A percentile compares a stretch with the other conserved stretches of the same genome.
These are phyloP conservation scores for Lycopodina hypogea DNA, from an alignment of 37 sponge, comb jelly and placozoan genomes.

Conservation along the genomic window DNA sequence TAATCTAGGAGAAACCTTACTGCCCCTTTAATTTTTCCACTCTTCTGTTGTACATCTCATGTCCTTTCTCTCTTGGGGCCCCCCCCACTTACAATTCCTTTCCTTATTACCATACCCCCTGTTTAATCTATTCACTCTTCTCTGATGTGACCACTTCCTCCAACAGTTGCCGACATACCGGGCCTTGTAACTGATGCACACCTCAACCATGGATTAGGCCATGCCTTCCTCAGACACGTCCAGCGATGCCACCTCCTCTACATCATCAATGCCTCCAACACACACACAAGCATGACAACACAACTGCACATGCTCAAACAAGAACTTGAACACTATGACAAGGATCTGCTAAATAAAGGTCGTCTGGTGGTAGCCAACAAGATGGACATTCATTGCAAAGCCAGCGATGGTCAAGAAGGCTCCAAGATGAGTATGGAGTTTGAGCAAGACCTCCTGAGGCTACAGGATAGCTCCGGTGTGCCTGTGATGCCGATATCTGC, in stretches of 20 bases:
- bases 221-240: conserved; percentile 91
- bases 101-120: too few relatives aligned
- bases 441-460: neutral
- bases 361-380: conserved; percentile 86
- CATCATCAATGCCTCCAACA: conserved; percentile 73
- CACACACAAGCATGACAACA: neutral
- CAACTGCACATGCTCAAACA: conserved; percentile 62
- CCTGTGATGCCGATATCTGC: conserved; percentile 81
- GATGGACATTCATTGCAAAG: conserved; percentile 61
- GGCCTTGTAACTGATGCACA: conserved; percentile 94
- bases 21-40: neutral
- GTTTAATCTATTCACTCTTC: neutral
- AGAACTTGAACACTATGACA: conserved; percentile 72
- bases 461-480: conserved; percentile 5
- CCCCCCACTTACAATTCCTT: too few relatives aligned
- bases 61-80: too few relatives aligned
- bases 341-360: conserved; percentile 26
- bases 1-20: too few relatives aligned
- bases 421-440: neutral
- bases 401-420: neutral
- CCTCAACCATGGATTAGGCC: conserved; percentile 85
- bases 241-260: conserved; percentile 84
- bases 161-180: conserved; percentile 95
- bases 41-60: too few relatives aligned
- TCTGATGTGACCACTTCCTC: neutral